Evolutionary conservation across 2,113 vertebrate species (phyloP).

Genomic region (Callospermophilus lateralis): DNA sequence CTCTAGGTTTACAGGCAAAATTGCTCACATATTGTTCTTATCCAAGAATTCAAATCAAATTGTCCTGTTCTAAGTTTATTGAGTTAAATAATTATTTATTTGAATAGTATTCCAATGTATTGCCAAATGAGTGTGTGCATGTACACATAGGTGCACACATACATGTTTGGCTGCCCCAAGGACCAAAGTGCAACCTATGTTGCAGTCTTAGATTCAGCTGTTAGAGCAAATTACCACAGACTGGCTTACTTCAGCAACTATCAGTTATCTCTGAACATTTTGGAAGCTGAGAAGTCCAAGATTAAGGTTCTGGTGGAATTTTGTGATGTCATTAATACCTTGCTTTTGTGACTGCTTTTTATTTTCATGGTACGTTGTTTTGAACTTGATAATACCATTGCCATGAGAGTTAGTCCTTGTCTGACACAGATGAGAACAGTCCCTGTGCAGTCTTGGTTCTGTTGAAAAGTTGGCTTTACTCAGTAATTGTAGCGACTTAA

Average conservation of each 20-base stretch:
- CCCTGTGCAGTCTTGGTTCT: background rate
- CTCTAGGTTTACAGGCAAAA: background rate
- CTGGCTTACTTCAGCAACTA: background rate
- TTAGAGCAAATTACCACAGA: background rate
- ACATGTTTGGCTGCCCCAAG: background rate
- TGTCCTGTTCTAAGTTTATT: background rate
- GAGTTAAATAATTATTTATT: background rate
- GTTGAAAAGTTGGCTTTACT: background rate
- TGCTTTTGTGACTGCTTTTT: background rate
- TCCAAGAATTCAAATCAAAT: background rate
- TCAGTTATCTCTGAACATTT: background rate
- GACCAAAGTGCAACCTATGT: background rate
- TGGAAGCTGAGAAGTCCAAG: background rate
- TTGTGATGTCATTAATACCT: background rate
- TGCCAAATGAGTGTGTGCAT: background rate
- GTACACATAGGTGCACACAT: fast-evolving
- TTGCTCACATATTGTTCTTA: background rate
- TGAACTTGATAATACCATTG: background rate
- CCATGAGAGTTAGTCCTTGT: background rate
- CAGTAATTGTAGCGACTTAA: background rate
- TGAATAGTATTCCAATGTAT: background rate
- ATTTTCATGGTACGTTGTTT: background rate
- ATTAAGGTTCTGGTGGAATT: background rate
- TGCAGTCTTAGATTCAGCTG: background rate
- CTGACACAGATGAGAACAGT: background rate